Evolutionary conservation across 2,113 vertebrate species (phyloP), one percentile per base, ranked within the genome.

Genomic region (Zootoca vivipara): DNA sequence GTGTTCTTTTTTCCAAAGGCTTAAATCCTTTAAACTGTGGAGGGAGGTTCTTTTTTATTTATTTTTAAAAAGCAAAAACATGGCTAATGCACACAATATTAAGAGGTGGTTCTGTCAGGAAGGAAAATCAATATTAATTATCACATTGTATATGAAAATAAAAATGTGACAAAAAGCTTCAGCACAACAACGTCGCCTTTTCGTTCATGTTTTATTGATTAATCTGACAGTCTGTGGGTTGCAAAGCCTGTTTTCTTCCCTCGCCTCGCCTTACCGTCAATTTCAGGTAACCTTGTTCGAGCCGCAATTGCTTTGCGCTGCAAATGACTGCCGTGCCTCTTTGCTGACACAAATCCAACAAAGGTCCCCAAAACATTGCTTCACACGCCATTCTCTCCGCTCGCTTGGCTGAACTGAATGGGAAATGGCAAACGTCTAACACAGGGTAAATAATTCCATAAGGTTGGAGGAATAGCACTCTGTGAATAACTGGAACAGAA

Each of bases 41-140:
- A n/a, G 78, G 20, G 18, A 33, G 65, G 40, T 22, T 35, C 38
- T n/a, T n/a, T n/a, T n/a, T n/a, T n/a, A n/a, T n/a, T n/a, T n/a
- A n/a, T n/a, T n/a, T n/a, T n/a, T n/a, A n/a, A 26, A 86, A 78
- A 62, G 74, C 46, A 42, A 67, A 83, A 64, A 38, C 72, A 58
- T 20, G 52, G 52, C 33, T 38, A 56, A 73, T 33, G 12, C 28
- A 26, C 7, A 75, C 42, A 89, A 73, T 87, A 75, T 89, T 90
- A 56, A 85, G 46, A 52, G 38, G 2, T 67, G 85, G 73, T 69
- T 86, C 78, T 82, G 86, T 65, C 90, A 91, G 92, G 91, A 89
- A 93, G 80, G 3, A 3, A 86, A 87, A 95, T 94, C 93, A 90
- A 87, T 94, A 93, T 93, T 94, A 87, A 92, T 95, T 89, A 75